Base-by-base conservation (phyloP, 1,140 invertebrate species). In the Procambarus clarkii region DNA sequence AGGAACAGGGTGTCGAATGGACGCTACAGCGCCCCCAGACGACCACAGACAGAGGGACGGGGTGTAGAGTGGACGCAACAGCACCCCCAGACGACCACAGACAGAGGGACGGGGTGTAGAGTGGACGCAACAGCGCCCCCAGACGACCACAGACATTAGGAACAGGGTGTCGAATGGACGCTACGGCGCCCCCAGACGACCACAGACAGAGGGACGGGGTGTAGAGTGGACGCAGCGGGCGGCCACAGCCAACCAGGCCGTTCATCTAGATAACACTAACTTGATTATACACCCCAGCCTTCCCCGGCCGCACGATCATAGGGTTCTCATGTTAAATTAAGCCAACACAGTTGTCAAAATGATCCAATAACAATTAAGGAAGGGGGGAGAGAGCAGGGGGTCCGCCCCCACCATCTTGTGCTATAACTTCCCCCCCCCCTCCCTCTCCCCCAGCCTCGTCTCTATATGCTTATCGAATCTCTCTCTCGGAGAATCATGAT, bases 331-430 rank as follows among this genome's bases (percentile, higher is more conserved):
- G 79, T 81, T 54, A 50, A 9, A 13, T 58, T 54, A 81, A 81
- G 48, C 50, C n/a, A 81, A 81, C 79, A 81, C 79, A 81, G 50
- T 81, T 81, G 79, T 81, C 79, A 81, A 50, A 81, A 81, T 58
- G 48, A 54, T 24, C 79, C 48, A 54, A n/a, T 58, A 81, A 54
- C 48, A 81, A 60, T 54, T 44, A 69, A 46, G 46, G 64, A 50
- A 85, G 82, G 46, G 64, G 74, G 60, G 82, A 74, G 60, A 71
- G 60, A 85, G 60, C 1, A 44, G 69, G 15, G 34, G 21, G 64
- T 18, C 21, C n/a, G 60, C 21, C 69, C 21, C 11, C 9, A n/a
- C 45, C 45, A 4, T 54, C 60, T 54, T 54, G 13, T 54, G 50
- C 82, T 46, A 13, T 24, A 5, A 44, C 82, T 46, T 7, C 60